Percentiles rank a stretch among this genome's conserved stretches.
phyloP scores from a whole-genome alignment of 2,797 vertebrate genomes.

The Euthynnus affinis region DNA sequence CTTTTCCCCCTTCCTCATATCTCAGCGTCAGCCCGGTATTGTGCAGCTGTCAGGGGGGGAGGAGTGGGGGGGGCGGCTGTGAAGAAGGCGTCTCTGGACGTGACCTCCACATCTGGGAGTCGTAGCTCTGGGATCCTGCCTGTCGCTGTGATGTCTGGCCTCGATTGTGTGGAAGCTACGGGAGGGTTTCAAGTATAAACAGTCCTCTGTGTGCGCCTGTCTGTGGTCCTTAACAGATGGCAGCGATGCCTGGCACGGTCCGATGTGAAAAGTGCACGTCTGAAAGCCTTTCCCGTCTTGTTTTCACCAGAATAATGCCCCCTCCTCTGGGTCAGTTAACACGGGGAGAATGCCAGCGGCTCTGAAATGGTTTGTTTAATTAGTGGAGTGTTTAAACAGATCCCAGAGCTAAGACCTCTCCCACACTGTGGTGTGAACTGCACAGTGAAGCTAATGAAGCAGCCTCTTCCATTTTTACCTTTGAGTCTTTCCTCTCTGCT shows the following conservation, averaged over 20 bases:
- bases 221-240: conserved; percentile 2
- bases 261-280: conserved; percentile 28
- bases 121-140: conserved; percentile 17
- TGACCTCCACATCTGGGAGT: conserved; percentile 25
- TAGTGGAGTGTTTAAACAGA: conserved; percentile 48
- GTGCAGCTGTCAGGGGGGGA: conserved; percentile 22
- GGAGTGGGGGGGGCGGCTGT: too few relatives aligned
- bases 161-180: background rate
- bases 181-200: conserved; percentile 6
- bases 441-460: conserved; percentile 50
- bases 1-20: background rate
- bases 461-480: conserved; percentile 37
- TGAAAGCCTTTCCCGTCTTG: conserved; percentile 33
- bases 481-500: conserved; percentile 25
- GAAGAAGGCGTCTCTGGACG: conserved; percentile 6
- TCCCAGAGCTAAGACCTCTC: conserved; percentile 45
- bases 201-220: conserved; percentile 2
- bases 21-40: background rate
- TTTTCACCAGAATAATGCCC: conserved; percentile 19
- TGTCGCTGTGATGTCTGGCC: conserved; percentile 11
- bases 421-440: conserved; percentile 45
- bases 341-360: conserved; percentile 19
- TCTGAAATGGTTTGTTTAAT: conserved; percentile 49
- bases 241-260: conserved; percentile 18
- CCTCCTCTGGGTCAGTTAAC: conserved; percentile 35